Percentiles rank a stretch among this genome's conserved stretches.
phyloP scores from a whole-genome alignment of 2,113 vertebrate species.

The Trogon surrucura region DNA sequence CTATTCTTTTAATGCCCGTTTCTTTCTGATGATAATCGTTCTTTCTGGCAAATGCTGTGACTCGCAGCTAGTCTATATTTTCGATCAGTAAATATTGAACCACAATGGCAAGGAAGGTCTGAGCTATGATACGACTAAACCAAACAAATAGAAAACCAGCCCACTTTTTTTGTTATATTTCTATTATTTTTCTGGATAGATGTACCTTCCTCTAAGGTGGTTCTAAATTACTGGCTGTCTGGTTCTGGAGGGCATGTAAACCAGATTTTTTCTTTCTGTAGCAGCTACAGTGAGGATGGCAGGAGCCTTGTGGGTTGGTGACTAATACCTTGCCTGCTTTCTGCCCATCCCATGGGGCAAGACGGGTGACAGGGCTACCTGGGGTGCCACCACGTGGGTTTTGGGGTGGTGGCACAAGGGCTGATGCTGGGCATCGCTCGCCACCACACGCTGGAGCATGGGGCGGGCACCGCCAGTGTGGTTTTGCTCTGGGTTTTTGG shows the following conservation, averaged over 20 bases:
- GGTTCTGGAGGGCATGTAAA: not conserved
- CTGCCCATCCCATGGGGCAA: not conserved
- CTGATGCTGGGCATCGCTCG: not conserved
- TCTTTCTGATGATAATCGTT: constrained; percentile 70
- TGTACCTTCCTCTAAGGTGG: not conserved
- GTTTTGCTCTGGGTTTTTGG: not conserved
- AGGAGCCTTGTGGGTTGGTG: not conserved
- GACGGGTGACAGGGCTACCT: not conserved
- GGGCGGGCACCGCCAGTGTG: accelerated
- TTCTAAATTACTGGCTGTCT: constrained; percentile 44
- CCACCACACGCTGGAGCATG: accelerated
- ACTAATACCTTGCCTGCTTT: not conserved
- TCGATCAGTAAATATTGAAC: constrained; percentile 75
- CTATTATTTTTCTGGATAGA: constrained; percentile 21
- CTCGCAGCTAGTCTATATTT: constrained; percentile 76
- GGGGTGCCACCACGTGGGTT: accelerated
- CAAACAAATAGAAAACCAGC: constrained; percentile 42
- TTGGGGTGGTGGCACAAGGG: not conserved
- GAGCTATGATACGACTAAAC: constrained; percentile 3
- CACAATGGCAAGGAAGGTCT: constrained; percentile 55
- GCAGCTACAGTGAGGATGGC: not conserved
- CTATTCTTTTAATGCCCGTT: constrained; percentile 72
- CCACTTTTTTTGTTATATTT: constrained; percentile 16
- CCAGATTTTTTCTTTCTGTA: not conserved
- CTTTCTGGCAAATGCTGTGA: constrained; percentile 66